A percentile compares a stretch with the other conserved stretches of the same genome.
Conservation (phyloP, 1,140 invertebrate genomes). For the Watersipora subatra region DNA sequence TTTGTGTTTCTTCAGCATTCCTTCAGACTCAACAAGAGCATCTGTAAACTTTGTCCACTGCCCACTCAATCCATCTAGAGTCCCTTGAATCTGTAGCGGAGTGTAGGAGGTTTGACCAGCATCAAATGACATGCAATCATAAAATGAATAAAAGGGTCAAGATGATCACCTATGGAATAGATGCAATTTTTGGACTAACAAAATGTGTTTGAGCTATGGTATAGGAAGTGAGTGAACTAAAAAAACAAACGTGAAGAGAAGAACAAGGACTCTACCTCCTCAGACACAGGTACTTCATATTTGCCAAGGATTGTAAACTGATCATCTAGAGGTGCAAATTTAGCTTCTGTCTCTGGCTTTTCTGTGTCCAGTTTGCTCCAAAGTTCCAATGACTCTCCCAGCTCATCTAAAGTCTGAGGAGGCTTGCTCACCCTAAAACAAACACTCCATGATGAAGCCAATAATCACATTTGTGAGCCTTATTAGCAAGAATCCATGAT, state of each 20-base stretch:
- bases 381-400: slow-evolving; percentile 43
- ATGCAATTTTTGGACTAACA: not conserved
- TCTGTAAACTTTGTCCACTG: slow-evolving; percentile 54
- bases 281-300: slow-evolving; percentile 43
- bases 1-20: slow-evolving; percentile 53
- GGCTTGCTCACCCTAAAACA: slow-evolving; percentile 28
- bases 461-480: not conserved
- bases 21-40: slow-evolving; percentile 50
- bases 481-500: not conserved
- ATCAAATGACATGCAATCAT: not conserved
- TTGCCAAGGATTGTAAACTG: slow-evolving; percentile 57
- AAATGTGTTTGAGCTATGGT: not conserved
- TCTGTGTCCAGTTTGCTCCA: slow-evolving; percentile 53
- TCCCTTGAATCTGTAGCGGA: slow-evolving; percentile 42
- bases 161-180: not conserved
- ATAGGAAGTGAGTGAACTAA: too few relatives aligned
- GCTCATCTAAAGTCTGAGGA: slow-evolving; percentile 39
- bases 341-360: slow-evolving; percentile 47
- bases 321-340: slow-evolving; percentile 56
- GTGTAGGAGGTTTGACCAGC: not conserved
- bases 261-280: slow-evolving; percentile 28
- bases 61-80: slow-evolving; percentile 48
- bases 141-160: not conserved
- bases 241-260: too few relatives aligned
- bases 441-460: not conserved